Evolutionary conservation across 2,797 vertebrate genomes (phyloP).

Genomic region (Coracias cyanogaster): DNA sequence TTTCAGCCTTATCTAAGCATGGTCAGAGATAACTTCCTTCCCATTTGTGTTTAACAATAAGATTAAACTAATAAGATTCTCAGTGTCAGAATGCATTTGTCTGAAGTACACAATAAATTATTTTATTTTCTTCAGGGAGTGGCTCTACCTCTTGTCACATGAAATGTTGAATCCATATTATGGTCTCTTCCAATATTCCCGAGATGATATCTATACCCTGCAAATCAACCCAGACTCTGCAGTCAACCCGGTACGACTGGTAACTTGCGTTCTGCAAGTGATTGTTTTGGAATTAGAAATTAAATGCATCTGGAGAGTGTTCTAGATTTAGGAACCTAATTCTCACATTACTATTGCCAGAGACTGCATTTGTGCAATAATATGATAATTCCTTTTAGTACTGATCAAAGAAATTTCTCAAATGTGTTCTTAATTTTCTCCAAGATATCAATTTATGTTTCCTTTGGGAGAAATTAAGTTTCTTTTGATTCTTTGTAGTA

Average conservation of each 20-base stretch:
- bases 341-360: not conserved
- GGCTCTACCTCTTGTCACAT: slow-evolving; percentile 96
- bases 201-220: slow-evolving; percentile 97
- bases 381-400: not conserved
- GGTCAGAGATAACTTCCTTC: not conserved
- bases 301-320: not conserved
- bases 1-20: not conserved
- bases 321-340: not conserved
- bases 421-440: not conserved
- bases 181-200: slow-evolving; percentile 97
- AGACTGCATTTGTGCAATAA: not conserved
- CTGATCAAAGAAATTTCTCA: not conserved
- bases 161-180: slow-evolving; percentile 99
- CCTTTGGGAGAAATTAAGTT: not conserved
- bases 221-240: slow-evolving; percentile 98
- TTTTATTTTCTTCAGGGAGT: slow-evolving; percentile 84
- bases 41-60: not conserved
- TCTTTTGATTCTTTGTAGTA: not conserved
- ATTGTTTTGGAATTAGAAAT: not conserved
- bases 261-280: not conserved
- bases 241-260: slow-evolving; percentile 90
- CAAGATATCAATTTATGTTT: not conserved
- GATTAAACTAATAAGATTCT: not conserved
- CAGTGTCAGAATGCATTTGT: not conserved
- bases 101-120: not conserved